Evolutionary conservation across 2,113 vertebrate genomes (phyloP).

Genomic region (Scatophagus argus): DNA sequence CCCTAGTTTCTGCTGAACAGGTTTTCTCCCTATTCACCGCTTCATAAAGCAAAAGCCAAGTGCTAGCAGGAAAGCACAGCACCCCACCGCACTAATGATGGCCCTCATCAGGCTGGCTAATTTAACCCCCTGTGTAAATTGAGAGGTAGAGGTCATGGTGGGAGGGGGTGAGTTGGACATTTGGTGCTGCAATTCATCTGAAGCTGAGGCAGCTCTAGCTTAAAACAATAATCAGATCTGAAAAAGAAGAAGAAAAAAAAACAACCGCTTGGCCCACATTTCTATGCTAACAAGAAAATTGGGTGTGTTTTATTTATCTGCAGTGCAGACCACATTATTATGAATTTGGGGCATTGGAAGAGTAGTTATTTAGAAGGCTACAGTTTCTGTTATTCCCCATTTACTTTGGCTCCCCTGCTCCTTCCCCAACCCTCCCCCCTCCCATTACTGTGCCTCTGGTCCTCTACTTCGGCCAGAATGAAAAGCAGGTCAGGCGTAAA

Average conservation of each 20-base stretch:
- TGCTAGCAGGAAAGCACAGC: conserved; percentile 28
- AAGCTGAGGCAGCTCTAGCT: conserved; percentile 34
- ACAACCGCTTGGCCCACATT: conserved; percentile 57
- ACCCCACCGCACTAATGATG: conserved; percentile 57
- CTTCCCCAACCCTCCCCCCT: neutral
- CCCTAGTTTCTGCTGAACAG: conserved; percentile 56
- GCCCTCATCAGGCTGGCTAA: conserved; percentile 62
- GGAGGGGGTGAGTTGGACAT: neutral
- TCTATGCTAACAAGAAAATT: conserved; percentile 55
- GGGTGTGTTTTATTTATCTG: conserved; percentile 68
- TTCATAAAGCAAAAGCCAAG: conserved; percentile 21
- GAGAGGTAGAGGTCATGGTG: conserved; percentile 53
- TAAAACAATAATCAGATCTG: conserved; percentile 62
- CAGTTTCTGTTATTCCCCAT: conserved; percentile 52
- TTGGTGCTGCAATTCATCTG: conserved; percentile 28
- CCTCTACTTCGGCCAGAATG: conserved; percentile 35
- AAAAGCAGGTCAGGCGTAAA: conserved; percentile 70
- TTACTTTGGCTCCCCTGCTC: conserved; percentile 22
- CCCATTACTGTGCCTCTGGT: conserved; percentile 19
- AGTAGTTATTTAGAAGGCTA: conserved; percentile 60
- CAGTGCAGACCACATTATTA: conserved; percentile 60
- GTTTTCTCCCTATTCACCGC: conserved; percentile 44
- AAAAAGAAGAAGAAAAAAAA: conserved; percentile 4
- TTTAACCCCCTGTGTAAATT: conserved; percentile 70
- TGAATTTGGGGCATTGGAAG: conserved; percentile 68